These are phyloP conservation scores for Tupiocoris notatus DNA, from an alignment of 2,888 invertebrate species.

Conservation along the genomic window DNA sequence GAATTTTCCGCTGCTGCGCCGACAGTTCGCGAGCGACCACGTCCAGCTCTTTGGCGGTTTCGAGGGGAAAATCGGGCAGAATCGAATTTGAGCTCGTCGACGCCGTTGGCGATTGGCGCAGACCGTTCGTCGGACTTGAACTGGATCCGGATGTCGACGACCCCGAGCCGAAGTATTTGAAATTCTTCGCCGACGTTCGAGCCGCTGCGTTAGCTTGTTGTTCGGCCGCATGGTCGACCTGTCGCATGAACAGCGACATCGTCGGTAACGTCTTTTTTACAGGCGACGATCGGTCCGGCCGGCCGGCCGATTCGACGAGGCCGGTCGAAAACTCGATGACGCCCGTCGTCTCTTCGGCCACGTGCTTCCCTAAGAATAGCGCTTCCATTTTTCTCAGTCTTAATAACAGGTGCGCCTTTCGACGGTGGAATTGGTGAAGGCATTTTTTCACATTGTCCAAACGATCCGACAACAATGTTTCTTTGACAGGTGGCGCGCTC, in stretches of 20 bases:
- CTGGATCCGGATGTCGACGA: constrained; percentile 51
- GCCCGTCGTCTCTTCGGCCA: constrained; percentile 74
- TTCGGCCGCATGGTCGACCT: constrained; percentile 57
- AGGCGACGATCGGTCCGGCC: constrained; percentile 16
- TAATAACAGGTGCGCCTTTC: constrained; percentile 69
- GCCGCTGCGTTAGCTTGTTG: constrained; percentile 52
- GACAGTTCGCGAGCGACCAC: constrained; percentile 71
- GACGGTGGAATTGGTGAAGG: constrained; percentile 66
- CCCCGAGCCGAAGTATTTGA: constrained; percentile 60
- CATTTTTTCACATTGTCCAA: constrained; percentile 57
- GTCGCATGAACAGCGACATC: constrained; percentile 61
- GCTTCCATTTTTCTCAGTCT: constrained; percentile 75
- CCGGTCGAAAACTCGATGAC: constrained; percentile 61
- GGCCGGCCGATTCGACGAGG: constrained; percentile 42
- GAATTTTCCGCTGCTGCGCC: constrained; percentile 70
- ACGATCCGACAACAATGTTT: constrained; percentile 56
- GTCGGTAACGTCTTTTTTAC: constrained; percentile 53
- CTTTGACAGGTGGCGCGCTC: constrained; percentile 8
- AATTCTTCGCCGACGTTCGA: constrained; percentile 49
- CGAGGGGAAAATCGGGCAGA: constrained; percentile 46
- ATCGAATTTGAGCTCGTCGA: too few relatives aligned
- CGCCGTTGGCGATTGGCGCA: constrained; percentile 44
- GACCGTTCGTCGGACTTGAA: too few relatives aligned
- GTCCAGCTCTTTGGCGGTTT: constrained; percentile 60
- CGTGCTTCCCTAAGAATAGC: constrained; percentile 71